A percentile compares a stretch with the other conserved stretches of the same genome.
Conservation (phyloP, 2,113 vertebrate genomes). For the Entomyzon cyanotis region DNA sequence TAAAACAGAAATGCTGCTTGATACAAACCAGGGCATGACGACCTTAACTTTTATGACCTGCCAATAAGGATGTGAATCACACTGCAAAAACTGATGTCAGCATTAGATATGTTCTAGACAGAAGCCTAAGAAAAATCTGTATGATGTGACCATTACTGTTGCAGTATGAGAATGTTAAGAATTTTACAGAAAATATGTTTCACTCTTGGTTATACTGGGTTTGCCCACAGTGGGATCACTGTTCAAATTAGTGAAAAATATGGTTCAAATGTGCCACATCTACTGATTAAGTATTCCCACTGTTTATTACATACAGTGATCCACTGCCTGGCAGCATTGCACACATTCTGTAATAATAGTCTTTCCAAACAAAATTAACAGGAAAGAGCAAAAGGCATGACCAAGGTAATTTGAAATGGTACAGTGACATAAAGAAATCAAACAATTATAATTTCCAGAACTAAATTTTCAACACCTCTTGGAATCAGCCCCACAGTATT, state of each 20-base stretch:
- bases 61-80: neutral
- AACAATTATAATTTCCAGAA: neutral
- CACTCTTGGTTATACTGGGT: neutral
- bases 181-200: neutral
- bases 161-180: neutral
- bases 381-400: neutral
- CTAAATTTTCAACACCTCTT: neutral
- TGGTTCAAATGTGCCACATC: neutral
- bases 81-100: neutral
- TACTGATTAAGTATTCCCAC: neutral
- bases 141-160: neutral
- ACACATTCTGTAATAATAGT: neutral
- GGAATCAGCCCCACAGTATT: neutral
- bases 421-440: neutral
- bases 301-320: neutral
- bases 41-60: neutral
- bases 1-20: neutral
- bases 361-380: neutral
- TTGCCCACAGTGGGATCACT: neutral
- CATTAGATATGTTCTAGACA: neutral
- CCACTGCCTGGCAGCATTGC: neutral
- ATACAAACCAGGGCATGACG: neutral
- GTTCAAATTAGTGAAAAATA: neutral
- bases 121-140: neutral
- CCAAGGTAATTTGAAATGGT: neutral